phyloP scores from a whole-genome alignment of 2,113 vertebrate species.

The Marmota monax region DNA sequence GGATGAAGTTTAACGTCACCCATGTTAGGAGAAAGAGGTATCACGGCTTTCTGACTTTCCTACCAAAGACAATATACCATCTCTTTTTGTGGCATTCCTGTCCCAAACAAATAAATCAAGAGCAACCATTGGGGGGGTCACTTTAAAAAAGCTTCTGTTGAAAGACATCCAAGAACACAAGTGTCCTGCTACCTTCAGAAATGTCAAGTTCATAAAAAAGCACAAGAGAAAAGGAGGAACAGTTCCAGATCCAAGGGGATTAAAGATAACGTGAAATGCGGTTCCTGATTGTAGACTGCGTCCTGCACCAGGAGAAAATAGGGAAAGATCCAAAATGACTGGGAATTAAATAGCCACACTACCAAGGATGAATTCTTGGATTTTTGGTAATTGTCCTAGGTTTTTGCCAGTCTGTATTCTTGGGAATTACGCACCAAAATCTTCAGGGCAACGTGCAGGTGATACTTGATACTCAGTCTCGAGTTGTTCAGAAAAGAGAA shows the following conservation, averaged over 20 bases:
- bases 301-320: not conserved
- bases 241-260: not conserved
- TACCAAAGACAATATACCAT: rapidly evolving
- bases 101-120: not conserved
- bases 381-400: too few species aligned
- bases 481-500: not conserved
- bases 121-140: too few species aligned
- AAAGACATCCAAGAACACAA: not conserved
- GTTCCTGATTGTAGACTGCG: not conserved
- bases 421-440: not conserved
- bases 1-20: not conserved
- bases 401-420: not conserved
- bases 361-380: too few species aligned
- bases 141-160: too few species aligned
- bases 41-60: rapidly evolving
- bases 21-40: rapidly evolving
- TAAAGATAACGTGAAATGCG: rapidly evolving
- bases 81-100: not conserved
- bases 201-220: not conserved
- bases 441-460: not conserved
- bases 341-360: too few species aligned
- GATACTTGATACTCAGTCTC: too few species aligned
- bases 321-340: too few species aligned
- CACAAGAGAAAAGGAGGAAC: not conserved
- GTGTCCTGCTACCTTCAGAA: not conserved